phyloP scores from a whole-genome alignment of 2,888 invertebrate genomes.

The Phyto melanocephala region DNA sequence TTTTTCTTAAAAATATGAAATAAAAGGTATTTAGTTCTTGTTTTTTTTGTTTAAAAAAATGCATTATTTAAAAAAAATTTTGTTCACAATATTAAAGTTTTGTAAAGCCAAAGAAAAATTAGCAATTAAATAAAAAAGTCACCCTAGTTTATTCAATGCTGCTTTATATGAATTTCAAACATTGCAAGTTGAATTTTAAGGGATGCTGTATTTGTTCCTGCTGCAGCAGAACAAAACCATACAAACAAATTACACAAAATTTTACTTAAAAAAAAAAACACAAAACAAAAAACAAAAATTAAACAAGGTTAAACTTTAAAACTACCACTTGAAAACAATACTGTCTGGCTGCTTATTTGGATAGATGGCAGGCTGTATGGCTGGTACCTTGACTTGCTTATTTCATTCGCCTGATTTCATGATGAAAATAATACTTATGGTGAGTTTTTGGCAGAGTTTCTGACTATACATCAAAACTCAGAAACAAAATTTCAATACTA shows the following conservation, averaged over 20 bases:
- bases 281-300: slow-evolving; percentile 25
- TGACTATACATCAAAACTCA: too few relatives aligned
- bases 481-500: too few relatives aligned
- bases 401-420: slow-evolving; percentile 6
- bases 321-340: slow-evolving; percentile 64
- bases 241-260: slow-evolving; percentile 60
- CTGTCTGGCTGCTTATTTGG: slow-evolving; percentile 53
- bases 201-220: slow-evolving; percentile 42
- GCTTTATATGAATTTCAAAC: slow-evolving; percentile 1
- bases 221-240: slow-evolving; percentile 28
- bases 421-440: slow-evolving; percentile 31
- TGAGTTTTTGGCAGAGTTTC: slow-evolving; percentile 37
- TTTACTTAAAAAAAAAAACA: slow-evolving; percentile 36
- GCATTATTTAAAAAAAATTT: slow-evolving; percentile 46
- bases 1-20: slow-evolving; percentile 7
- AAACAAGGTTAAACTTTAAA: slow-evolving; percentile 64
- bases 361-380: background rate
- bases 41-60: slow-evolving; percentile 22
- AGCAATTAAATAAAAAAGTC: slow-evolving; percentile 46
- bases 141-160: slow-evolving; percentile 41
- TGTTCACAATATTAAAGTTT: background rate
- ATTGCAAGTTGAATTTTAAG: slow-evolving; percentile 51
- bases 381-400: slow-evolving; percentile 23
- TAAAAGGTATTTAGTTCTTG: slow-evolving; percentile 11
- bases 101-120: slow-evolving; percentile 43